A percentile compares a stretch with the other conserved stretches of the same genome.
These are phyloP conservation scores for Peromyscus maniculatus DNA, from an alignment of 2,113 vertebrate genomes.

Conservation along the genomic window DNA sequence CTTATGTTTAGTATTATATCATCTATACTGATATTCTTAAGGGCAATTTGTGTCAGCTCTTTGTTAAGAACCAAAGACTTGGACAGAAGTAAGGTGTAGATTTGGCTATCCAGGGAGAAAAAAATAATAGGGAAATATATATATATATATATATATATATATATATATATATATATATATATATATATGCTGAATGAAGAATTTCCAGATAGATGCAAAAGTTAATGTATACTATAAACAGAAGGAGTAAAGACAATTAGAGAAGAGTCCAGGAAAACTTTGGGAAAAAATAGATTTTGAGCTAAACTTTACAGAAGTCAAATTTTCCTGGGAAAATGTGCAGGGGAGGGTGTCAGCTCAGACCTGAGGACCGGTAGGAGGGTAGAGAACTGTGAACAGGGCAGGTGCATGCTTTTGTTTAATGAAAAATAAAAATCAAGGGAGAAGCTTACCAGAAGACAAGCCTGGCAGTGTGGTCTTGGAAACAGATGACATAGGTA, in stretches of 20 bases:
- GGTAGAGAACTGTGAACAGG: background rate
- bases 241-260: background rate
- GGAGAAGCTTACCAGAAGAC: background rate
- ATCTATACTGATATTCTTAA: background rate
- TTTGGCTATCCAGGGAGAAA: background rate
- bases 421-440: background rate
- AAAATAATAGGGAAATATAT: background rate
- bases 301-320: background rate
- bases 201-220: background rate
- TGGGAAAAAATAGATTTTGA: background rate
- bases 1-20: background rate
- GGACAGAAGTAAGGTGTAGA: background rate
- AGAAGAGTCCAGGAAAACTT: slow-evolving; percentile 37
- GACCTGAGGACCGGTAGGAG: background rate
- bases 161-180: no score
- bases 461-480: background rate
- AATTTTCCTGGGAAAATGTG: slow-evolving; percentile 26
- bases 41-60: background rate
- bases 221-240: background rate
- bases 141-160: no score
- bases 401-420: background rate
- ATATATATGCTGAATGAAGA: slow-evolving; percentile 6
- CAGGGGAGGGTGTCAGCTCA: background rate
- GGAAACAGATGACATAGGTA: background rate
- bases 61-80: background rate